Evolutionary conservation across 2,888 invertebrate species (phyloP).

Genomic region (Trichogramma evanescens): DNA sequence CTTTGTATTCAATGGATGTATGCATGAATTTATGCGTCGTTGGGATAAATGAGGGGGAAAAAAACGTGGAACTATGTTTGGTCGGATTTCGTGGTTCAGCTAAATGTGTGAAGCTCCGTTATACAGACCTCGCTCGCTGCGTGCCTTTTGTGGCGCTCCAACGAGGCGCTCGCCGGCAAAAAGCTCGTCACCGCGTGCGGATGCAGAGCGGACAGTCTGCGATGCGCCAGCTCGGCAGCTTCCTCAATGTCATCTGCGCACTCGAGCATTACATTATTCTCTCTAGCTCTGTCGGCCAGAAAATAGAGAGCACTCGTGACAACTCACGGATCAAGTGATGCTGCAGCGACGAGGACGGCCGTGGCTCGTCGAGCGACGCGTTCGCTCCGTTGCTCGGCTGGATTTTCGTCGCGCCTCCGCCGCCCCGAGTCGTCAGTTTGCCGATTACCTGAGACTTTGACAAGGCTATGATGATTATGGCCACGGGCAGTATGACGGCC

Average conservation of each 20-base stretch:
- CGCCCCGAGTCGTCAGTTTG: constrained; percentile 24
- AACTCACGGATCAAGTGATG: background rate
- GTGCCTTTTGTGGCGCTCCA: constrained; percentile 31
- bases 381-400: background rate
- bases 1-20: too few species aligned
- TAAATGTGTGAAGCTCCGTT: background rate
- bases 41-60: background rate
- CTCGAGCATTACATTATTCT: too few species aligned
- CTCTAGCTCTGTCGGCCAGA: too few species aligned
- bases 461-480: constrained; percentile 38
- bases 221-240: constrained; percentile 32
- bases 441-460: constrained; percentile 34
- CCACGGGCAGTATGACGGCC: constrained; percentile 41
- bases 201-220: constrained; percentile 56
- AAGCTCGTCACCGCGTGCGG: constrained; percentile 60
- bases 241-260: constrained; percentile 13
- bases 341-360: background rate
- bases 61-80: background rate
- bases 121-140: constrained; percentile 27
- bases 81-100: too few species aligned
- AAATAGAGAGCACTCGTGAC: too few species aligned
- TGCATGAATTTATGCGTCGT: too few species aligned
- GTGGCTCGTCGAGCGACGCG: background rate
- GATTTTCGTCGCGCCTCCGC: background rate
- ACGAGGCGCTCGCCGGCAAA: constrained; percentile 45